Evolutionary conservation across 2,888 invertebrate species (phyloP).

Genomic region (Cosmia pyralina): DNA sequence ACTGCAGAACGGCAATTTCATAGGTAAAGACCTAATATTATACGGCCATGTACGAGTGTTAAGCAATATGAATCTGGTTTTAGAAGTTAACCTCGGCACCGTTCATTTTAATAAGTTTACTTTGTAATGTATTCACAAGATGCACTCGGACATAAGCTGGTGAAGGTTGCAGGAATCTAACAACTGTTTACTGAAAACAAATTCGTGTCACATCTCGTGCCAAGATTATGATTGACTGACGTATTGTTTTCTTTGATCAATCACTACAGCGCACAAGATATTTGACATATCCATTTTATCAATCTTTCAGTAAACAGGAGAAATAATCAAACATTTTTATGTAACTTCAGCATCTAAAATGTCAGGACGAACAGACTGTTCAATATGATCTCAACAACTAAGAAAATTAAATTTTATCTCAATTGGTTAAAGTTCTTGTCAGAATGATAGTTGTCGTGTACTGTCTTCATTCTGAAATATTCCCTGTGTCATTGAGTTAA

Average conservation of each 20-base stretch:
- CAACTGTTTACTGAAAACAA: neutral
- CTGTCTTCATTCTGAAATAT: too few relatives aligned
- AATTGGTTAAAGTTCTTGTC: too few relatives aligned
- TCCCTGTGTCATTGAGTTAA: too few relatives aligned
- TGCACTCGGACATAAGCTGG: neutral
- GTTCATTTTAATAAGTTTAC: constrained; percentile 19
- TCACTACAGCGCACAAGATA: neutral
- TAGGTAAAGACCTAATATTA: too few relatives aligned
- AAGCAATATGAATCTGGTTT: constrained; percentile 13
- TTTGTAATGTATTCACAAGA: neutral
- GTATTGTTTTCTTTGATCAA: neutral
- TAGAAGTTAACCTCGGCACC: constrained; percentile 43
- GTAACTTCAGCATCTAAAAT: neutral
- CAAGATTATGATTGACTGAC: neutral
- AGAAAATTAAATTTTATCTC: too few relatives aligned
- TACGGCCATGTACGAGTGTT: neutral
- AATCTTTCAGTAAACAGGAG: neutral
- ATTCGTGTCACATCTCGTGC: neutral
- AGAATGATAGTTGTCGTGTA: too few relatives aligned
- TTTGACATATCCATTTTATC: neutral
- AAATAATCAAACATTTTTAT: neutral
- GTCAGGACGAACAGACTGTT: too few relatives aligned
- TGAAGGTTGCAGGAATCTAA: neutral
- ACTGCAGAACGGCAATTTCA: too few relatives aligned
- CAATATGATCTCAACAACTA: too few relatives aligned